These are phyloP conservation scores for Pitangus sulphuratus DNA, from an alignment of 2,797 vertebrate species.

Conservation along the genomic window DNA sequence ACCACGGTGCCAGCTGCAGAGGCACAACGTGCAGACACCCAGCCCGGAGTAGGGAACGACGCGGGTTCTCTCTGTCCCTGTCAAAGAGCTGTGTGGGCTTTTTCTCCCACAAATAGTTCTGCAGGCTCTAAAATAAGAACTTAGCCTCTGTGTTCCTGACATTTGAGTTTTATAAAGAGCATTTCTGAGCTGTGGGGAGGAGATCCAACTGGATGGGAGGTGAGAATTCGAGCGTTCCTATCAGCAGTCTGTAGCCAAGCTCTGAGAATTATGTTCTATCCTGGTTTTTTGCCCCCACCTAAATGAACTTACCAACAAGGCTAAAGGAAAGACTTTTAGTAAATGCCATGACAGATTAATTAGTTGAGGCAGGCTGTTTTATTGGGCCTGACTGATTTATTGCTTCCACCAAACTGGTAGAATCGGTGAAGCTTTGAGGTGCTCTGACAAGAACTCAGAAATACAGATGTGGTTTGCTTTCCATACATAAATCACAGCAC, in stretches of 20 bases:
- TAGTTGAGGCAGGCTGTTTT: neutral
- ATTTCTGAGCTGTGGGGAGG: constrained; percentile 51
- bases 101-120: constrained; percentile 37
- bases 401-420: neutral
- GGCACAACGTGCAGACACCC: neutral
- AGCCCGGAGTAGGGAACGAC: neutral
- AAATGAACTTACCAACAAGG: neutral
- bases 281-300: neutral
- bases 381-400: neutral
- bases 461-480: neutral
- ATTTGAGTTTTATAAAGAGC: constrained; percentile 33
- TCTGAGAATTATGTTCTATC: constrained; percentile 15
- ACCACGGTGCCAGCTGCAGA: neutral
- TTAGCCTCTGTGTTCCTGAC: constrained; percentile 60
- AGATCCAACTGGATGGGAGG: constrained; percentile 57
- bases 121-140: constrained; percentile 54
- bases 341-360: neutral
- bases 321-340: neutral
- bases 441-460: constrained; percentile 15
- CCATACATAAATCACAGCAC: neutral
- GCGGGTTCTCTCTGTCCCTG: constrained; percentile 22
- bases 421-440: neutral
- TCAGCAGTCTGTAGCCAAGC: constrained; percentile 12
- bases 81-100: constrained; percentile 57
- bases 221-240: constrained; percentile 45